Base-by-base conservation (phyloP, 2,797 vertebrate genomes). In the Onychomys arenicola region DNA sequence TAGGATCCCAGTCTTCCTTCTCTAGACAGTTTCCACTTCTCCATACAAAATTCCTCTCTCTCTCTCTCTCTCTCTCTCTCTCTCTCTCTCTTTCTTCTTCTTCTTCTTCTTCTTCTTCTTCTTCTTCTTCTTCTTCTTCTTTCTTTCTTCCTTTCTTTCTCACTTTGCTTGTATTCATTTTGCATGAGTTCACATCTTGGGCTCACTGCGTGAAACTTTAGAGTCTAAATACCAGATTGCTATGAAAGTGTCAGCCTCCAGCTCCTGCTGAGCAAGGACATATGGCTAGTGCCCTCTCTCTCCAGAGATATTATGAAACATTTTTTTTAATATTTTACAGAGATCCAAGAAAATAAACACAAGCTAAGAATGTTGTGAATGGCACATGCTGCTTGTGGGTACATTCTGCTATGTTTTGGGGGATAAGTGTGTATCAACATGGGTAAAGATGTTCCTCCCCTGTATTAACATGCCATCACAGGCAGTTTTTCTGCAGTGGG, bases 261-360 rank as follows among this genome's bases (percentile, higher is more conserved):
- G 16, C 82, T 57, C 95, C 93, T 0, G 21, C 85, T 29, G 86
- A 89, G 89, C 16, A 59, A 84, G 78, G 92, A 93, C 96, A 95
- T 77, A 63, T 80, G 92, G 92, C 92, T 12, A 29, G 67, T 92
- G 90, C 89, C 89, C 92, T 92, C 43, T 92, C 73, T 96, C 89
- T 90, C 90, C 52, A 55, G 85, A 97, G 89, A 76, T 52, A 87
- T 49, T 95, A 89, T 12, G 13, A 65, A 93, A 95, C 71, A 95
- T 91, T 97, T 94, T 94, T 95, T 94, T 78, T 87, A 94, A 93
- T 97, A 92, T 89, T 95, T 98, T 93, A 75, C 94, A 96, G 83
- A 97, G 90, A 89, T 52, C 92, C 49, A 76, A 67, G 94, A 92
- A 95, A 96, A 95, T 75, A 73, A 89, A 96, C 80, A 37, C 12